Conservation (phyloP, 1,140 invertebrate species). For the Pomacea maculata region DNA sequence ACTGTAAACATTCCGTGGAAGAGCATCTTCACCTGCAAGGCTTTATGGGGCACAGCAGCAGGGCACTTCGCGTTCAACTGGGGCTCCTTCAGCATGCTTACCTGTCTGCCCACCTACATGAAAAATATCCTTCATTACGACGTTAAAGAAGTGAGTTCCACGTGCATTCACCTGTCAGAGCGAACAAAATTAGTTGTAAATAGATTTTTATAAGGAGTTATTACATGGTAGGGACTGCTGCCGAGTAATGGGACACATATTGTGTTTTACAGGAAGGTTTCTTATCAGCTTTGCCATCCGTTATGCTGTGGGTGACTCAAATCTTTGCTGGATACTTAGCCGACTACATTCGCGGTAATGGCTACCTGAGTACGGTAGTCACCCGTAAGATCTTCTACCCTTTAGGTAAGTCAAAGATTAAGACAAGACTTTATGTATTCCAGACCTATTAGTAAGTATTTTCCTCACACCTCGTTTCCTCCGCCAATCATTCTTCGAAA, state of each 20-base stretch:
- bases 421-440: too few relatives aligned
- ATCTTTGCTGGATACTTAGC: constrained; percentile 81
- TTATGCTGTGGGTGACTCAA: constrained; percentile 83
- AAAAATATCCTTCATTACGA: constrained; percentile 86
- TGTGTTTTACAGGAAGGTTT: constrained; percentile 78
- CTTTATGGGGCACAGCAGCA: constrained; percentile 89
- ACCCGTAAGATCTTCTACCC: constrained; percentile 73
- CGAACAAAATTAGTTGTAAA: background rate
- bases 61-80: constrained; percentile 91
- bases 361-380: constrained; percentile 70
- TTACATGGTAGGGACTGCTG: too few relatives aligned
- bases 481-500: too few relatives aligned
- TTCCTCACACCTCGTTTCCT: too few relatives aligned
- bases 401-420: constrained; percentile 68
- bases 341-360: constrained; percentile 76
- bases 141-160: constrained; percentile 76
- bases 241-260: too few relatives aligned
- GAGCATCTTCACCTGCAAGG: constrained; percentile 77
- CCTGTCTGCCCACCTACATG: constrained; percentile 92
- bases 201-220: background rate
- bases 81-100: constrained; percentile 92
- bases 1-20: constrained; percentile 70
- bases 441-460: too few relatives aligned
- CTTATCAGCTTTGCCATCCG: constrained; percentile 87
- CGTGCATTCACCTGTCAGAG: background rate